Conservation (phyloP, 2,797 vertebrate species). For the Channallabes apus region DNA sequence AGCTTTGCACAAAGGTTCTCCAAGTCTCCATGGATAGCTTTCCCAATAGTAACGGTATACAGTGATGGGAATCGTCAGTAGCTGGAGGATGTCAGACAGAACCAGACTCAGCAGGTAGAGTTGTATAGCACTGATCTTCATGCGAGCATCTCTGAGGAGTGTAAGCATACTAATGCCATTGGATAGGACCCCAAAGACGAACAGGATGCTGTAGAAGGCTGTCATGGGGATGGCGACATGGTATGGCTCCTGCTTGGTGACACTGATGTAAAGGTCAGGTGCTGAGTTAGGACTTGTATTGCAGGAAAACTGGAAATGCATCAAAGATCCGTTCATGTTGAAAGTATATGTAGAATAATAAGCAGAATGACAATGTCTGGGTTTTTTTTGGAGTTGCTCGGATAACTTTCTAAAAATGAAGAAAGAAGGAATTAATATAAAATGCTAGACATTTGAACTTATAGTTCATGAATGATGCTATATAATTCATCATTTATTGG, state of each 20-base stretch:
- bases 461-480: background rate
- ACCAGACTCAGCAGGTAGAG: slow-evolving; percentile 63
- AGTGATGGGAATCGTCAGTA: slow-evolving; percentile 77
- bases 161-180: slow-evolving; percentile 66
- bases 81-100: slow-evolving; percentile 69
- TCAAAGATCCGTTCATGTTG: slow-evolving; percentile 63
- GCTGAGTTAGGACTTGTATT: slow-evolving; percentile 64
- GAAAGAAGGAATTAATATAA: background rate
- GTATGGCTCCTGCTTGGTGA: slow-evolving; percentile 71
- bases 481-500: background rate
- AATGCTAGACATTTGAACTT: background rate
- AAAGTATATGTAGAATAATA: background rate
- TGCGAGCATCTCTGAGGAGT: slow-evolving; percentile 70
- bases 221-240: slow-evolving; percentile 74
- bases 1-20: slow-evolving; percentile 71
- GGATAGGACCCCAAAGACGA: slow-evolving; percentile 69
- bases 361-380: background rate
- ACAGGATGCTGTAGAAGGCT: slow-evolving; percentile 74
- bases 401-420: background rate
- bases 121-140: slow-evolving; percentile 73
- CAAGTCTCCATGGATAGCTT: slow-evolving; percentile 78
- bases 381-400: background rate
- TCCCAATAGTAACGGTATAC: slow-evolving; percentile 81
- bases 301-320: slow-evolving; percentile 65
- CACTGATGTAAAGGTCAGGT: slow-evolving; percentile 70